Evolutionary conservation across 1,140 invertebrate genomes (phyloP).

Genomic region (Apis florea): DNA sequence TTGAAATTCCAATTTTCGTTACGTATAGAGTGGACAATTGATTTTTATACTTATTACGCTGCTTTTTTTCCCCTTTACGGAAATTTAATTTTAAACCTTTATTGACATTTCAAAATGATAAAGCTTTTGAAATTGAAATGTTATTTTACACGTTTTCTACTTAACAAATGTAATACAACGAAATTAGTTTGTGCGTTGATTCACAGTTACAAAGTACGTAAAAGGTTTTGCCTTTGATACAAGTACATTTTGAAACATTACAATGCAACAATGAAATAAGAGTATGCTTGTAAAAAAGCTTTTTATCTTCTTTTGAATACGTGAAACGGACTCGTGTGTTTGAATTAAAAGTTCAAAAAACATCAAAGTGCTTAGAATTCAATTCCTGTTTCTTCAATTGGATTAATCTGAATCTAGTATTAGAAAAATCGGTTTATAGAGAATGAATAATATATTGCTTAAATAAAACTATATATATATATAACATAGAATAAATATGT

Average conservation of each 20-base stretch:
- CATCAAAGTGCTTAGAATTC: too few species aligned
- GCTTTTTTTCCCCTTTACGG: background rate
- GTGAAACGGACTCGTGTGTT: too few species aligned
- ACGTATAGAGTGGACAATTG: background rate
- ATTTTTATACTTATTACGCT: constrained; percentile 4
- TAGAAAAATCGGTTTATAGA: too few species aligned
- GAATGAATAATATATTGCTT: too few species aligned
- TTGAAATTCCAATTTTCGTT: background rate
- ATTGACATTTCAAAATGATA: background rate
- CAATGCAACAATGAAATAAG: background rate
- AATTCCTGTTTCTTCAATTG: too few species aligned
- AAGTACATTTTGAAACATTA: background rate
- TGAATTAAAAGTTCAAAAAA: too few species aligned
- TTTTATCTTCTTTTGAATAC: too few species aligned
- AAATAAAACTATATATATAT: too few species aligned
- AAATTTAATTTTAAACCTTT: background rate
- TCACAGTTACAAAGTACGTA: background rate
- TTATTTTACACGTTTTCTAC: background rate
- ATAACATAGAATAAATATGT: background rate
- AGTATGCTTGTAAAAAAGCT: too few species aligned
- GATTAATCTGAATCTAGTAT: too few species aligned
- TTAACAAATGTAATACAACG: background rate
- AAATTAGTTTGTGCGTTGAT: background rate
- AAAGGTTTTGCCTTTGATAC: background rate
- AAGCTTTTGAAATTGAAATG: background rate